Percentiles rank a stretch among this genome's conserved stretches.
These are phyloP conservation scores for Brachyhypopomus occidentalis DNA, from an alignment of 2,113 vertebrate species.

Conservation along the genomic window DNA sequence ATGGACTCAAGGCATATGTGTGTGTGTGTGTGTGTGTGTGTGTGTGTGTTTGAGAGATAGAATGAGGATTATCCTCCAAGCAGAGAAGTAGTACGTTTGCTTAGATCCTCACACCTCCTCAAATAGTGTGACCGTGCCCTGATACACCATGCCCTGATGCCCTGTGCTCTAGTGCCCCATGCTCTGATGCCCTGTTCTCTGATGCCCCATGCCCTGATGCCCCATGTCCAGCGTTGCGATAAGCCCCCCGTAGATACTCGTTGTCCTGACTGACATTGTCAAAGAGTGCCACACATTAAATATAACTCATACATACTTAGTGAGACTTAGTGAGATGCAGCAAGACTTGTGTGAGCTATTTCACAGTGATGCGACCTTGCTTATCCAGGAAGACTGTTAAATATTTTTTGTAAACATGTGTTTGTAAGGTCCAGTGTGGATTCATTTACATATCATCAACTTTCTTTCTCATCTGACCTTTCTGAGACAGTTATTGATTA, in stretches of 20 bases:
- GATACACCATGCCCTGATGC: not conserved
- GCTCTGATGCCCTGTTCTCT: too few species aligned
- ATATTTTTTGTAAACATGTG: conserved; percentile 73
- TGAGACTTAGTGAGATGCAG: not conserved
- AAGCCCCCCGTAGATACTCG: not conserved
- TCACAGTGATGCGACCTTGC: conserved; percentile 64
- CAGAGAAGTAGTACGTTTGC: not conserved
- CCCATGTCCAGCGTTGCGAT: not conserved
- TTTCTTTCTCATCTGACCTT: conserved; percentile 31
- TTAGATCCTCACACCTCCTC: not conserved
- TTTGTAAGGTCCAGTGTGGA: conserved; percentile 73
- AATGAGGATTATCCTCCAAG: not conserved
- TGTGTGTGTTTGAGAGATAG: not conserved
- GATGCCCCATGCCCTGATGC: too few species aligned
- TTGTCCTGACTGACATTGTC: not conserved
- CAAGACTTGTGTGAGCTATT: conserved; percentile 52
- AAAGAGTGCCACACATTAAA: conserved; percentile 55
- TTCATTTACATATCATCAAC: conserved; percentile 72
- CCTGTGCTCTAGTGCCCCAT: too few species aligned
- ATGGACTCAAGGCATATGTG: not conserved
- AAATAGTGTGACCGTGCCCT: not conserved
- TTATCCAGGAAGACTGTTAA: conserved; percentile 64
- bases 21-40: not conserved
- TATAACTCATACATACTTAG: conserved; percentile 43
- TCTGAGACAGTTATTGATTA: too few species aligned